Evolutionary conservation across 1,140 invertebrate species (phyloP).

Genomic region (Manduca sexta): DNA sequence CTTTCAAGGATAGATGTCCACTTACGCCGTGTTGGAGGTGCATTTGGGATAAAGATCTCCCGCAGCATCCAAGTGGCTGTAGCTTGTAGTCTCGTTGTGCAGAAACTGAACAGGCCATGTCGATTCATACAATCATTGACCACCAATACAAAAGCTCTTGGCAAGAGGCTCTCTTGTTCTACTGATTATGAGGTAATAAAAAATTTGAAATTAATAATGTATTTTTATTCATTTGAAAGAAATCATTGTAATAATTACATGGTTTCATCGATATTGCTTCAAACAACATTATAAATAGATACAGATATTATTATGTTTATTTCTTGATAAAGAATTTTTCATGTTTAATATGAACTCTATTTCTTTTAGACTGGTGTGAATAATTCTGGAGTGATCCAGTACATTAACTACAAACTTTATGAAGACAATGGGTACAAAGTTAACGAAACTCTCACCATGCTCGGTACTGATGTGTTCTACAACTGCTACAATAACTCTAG

Average conservation of each 20-base stretch:
- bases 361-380: constrained; percentile 73
- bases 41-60: constrained; percentile 40
- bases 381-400: constrained; percentile 76
- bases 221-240: no score
- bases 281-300: no score
- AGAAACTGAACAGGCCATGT: constrained; percentile 37
- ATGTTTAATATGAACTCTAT: neutral
- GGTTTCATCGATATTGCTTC: no score
- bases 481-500: constrained; percentile 37
- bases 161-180: constrained; percentile 75
- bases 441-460: constrained; percentile 68
- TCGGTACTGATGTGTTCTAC: constrained; percentile 20
- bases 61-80: constrained; percentile 26
- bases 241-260: no score
- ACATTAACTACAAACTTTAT: constrained; percentile 74
- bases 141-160: constrained; percentile 77
- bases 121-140: constrained; percentile 72
- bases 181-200: constrained; percentile 77
- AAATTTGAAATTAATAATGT: no score
- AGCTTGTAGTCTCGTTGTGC: constrained; percentile 27
- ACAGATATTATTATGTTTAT: no score
- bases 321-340: no score
- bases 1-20: constrained; percentile 69
- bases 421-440: constrained; percentile 75
- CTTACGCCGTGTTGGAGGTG: constrained; percentile 57